Base-by-base conservation (phyloP, 2,888 invertebrate genomes). In the Oxystoma pomonae region DNA sequence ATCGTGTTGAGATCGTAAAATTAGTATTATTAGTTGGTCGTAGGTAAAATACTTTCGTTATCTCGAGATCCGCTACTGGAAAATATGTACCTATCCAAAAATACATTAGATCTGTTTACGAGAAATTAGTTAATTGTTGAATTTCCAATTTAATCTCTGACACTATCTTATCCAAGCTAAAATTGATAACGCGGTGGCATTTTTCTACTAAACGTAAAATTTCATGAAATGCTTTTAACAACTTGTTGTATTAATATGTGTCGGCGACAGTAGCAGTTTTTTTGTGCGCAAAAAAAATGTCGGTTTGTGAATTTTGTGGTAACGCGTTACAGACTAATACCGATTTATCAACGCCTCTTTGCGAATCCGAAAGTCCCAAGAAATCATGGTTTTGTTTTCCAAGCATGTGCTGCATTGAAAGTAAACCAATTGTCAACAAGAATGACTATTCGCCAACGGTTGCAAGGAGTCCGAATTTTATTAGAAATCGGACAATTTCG, bases 401-500 rank as follows among this genome's bases (percentile, higher is more conserved):
- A 5, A 50, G 49, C 20, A 7, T 22, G 5, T 58, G 58, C 19
- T 18, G 57, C 18, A 57, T 5, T 12, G 18, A 18, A 3, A 53
- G n/a, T 16, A 19, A 16, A 17, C 16, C 17, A 53, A 16, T 16
- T 53, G 3, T 7, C 3, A 53, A n/a, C 7, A 57, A 57, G n/a
- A 59, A 19, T 16, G 61, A 65, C 2, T 50, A 61, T 58, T 20
- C 64, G 5, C 35, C 55, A 9, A 66, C 67, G 19, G 19, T 62
- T 19, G 60, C 67, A 1, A 64, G 63, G n/a, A 67, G 69, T 16
- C 73, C 70, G 20, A 62, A 61, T 1, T 74, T 74, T 55, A 35
- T 7, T 35, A 67, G 70, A 52, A 65, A 73, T 17, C 69, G 69
- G 35, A 74, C 74, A 1, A 74, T 74, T 22, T 73, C 74, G 50